These are phyloP conservation scores for Craseonycteris thonglongyai DNA, from an alignment of 2,113 vertebrate species.

Conservation along the genomic window DNA sequence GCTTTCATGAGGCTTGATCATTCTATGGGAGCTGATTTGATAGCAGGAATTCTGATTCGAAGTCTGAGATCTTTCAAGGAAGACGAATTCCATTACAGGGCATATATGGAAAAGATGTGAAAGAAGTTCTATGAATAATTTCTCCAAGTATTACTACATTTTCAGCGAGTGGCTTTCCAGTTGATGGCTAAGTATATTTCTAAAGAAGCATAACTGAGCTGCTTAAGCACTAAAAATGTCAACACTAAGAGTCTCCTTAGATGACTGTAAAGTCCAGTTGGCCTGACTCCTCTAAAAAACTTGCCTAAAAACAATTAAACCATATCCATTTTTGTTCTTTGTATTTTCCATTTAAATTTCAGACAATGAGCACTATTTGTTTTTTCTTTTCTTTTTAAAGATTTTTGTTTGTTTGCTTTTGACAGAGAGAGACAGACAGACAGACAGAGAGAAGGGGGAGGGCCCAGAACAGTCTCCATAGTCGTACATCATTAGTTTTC, in stretches of 20 bases:
- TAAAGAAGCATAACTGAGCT: background rate
- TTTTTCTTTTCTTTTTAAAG: too few relatives aligned
- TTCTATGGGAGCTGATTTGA: slow-evolving; percentile 22
- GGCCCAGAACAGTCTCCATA: too few relatives aligned
- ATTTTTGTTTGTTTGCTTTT: too few relatives aligned
- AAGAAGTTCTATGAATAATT: slow-evolving; percentile 55
- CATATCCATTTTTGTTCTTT: background rate
- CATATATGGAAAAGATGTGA: slow-evolving; percentile 1
- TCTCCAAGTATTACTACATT: slow-evolving; percentile 9
- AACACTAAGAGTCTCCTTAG: background rate
- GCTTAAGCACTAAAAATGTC: background rate
- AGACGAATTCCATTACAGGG: slow-evolving; percentile 51
- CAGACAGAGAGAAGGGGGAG: too few relatives aligned
- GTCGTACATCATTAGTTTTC: too few relatives aligned
- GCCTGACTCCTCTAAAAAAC: background rate
- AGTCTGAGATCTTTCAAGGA: slow-evolving; percentile 52
- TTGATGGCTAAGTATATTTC: slow-evolving; percentile 44
- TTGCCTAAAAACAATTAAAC: background rate
- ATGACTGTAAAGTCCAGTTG: background rate
- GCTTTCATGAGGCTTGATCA: slow-evolving; percentile 42
- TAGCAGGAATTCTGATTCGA: background rate
- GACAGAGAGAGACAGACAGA: too few relatives aligned
- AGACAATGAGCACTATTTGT: background rate
- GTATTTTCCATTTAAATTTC: background rate
- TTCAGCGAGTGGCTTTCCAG: slow-evolving; percentile 44